Conservation (phyloP, 2,113 vertebrate genomes). For the Elgaria multicarinata region DNA sequence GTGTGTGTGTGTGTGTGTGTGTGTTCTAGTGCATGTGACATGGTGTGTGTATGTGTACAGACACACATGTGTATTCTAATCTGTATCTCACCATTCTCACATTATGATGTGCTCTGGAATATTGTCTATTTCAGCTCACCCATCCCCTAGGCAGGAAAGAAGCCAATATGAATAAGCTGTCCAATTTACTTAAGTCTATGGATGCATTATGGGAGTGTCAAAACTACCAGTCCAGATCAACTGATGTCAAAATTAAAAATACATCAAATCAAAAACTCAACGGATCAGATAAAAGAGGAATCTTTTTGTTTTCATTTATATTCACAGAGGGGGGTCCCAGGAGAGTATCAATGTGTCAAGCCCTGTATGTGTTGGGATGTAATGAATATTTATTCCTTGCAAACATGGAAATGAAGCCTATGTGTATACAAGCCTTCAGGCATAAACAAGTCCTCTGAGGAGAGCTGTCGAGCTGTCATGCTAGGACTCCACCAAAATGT, state of each 20-base stretch:
- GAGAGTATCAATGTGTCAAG: constrained; percentile 11
- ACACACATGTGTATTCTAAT: not conserved
- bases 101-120: not conserved
- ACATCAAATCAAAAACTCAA: constrained; percentile 51
- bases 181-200: constrained; percentile 21
- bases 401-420: constrained; percentile 7
- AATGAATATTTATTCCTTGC: constrained; percentile 24
- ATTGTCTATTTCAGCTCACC: not conserved
- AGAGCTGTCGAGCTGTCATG: not conserved
- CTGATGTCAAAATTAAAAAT: constrained; percentile 38
- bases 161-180: constrained; percentile 18
- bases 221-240: constrained; percentile 34
- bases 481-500: constrained; percentile 27
- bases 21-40: constrained; percentile 18
- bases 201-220: constrained; percentile 45
- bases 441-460: constrained; percentile 51
- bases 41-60: not conserved
- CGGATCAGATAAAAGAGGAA: constrained; percentile 38
- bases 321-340: constrained; percentile 40
- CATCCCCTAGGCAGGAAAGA: constrained; percentile 14
- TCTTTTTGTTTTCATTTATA: constrained; percentile 28
- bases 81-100: not conserved
- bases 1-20: not conserved
- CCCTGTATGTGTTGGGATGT: constrained; percentile 16
- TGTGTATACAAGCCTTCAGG: constrained; percentile 29